Conservation (phyloP, 2,113 vertebrate genomes). For the Pheucticus melanocephalus region DNA sequence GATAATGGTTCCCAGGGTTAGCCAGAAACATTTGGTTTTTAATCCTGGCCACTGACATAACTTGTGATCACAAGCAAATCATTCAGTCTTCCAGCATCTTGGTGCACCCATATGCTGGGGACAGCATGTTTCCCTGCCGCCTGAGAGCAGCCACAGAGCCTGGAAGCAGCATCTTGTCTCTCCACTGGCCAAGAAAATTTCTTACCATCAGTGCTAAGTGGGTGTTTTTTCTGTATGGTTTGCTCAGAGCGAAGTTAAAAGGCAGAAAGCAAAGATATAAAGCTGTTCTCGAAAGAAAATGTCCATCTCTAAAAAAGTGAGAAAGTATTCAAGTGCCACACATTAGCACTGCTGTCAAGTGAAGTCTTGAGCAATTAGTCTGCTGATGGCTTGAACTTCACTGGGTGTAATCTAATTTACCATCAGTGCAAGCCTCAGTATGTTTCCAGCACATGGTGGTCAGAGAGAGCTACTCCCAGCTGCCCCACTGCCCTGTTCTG, state of each 20-base stretch:
- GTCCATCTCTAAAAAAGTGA: background rate
- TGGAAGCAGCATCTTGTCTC: constrained; percentile 29
- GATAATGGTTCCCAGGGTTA: background rate
- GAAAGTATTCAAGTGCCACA: background rate
- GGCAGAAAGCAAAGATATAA: constrained; percentile 20
- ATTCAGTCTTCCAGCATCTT: background rate
- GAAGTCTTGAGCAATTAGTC: background rate
- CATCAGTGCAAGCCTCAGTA: background rate
- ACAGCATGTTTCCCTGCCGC: background rate
- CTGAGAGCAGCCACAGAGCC: background rate
- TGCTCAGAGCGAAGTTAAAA: constrained; percentile 13
- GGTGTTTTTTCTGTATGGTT: background rate
- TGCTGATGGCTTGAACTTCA: background rate
- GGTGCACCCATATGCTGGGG: background rate
- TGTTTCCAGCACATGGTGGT: background rate
- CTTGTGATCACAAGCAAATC: background rate
- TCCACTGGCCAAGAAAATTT: constrained; percentile 44
- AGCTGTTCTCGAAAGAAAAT: constrained; percentile 14
- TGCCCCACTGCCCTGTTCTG: background rate
- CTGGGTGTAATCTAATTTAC: background rate
- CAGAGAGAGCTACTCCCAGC: background rate
- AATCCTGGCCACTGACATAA: background rate
- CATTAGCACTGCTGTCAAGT: background rate
- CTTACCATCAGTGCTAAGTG: constrained; percentile 22
- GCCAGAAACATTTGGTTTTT: background rate